Base-by-base conservation (phyloP, 2,888 invertebrate genomes). In the Merodon equestris region DNA sequence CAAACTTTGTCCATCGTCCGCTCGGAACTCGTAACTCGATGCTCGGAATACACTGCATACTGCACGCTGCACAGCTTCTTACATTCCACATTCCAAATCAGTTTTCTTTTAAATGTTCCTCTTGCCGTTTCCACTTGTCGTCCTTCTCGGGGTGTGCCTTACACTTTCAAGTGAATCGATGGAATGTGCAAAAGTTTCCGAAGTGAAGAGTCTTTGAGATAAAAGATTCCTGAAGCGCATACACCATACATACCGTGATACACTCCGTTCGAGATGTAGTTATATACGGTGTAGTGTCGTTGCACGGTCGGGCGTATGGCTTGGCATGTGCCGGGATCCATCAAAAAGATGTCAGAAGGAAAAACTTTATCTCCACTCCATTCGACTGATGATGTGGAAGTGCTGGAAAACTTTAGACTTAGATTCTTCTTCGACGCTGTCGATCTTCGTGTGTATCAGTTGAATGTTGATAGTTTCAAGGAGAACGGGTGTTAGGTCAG, bases 321-420 rank as follows among this genome's bases (percentile, higher is more conserved):
- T 15, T 67, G 71, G 66, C 66, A 77, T 71, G 56, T 72, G 61
- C 71, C 76, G 66, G 66, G 76, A 77, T 77, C 61, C 76, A 77
- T 71, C 76, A 72, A 56, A 61, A 71, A 56, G 42, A 66, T 77
- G 66, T 71, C 74, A 63, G 18, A 53, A 57, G 45, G 40, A 51
- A 71, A 77, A 77, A 71, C 61, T 72, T 67, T 67, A 67, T 42
- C 71, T 7, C 44, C 47, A 61, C 60, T 66, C 56, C 60, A 66
- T 77, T 66, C 54, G 51, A 38, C 76, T 67, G 76, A 77, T 72
- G 71, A 77, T 71, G 76, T 72, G 66, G 53, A 54, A 40, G 51
- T 50, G 60, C 50, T 71, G 51, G 15, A 56, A 56, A 77, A 71
- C 54, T 67, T 76, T 61, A 60, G 75, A 50, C 54, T 70, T 19